These are phyloP conservation scores for Agrilus biguttatus DNA, from an alignment of 2,888 invertebrate species.

Conservation along the genomic window DNA sequence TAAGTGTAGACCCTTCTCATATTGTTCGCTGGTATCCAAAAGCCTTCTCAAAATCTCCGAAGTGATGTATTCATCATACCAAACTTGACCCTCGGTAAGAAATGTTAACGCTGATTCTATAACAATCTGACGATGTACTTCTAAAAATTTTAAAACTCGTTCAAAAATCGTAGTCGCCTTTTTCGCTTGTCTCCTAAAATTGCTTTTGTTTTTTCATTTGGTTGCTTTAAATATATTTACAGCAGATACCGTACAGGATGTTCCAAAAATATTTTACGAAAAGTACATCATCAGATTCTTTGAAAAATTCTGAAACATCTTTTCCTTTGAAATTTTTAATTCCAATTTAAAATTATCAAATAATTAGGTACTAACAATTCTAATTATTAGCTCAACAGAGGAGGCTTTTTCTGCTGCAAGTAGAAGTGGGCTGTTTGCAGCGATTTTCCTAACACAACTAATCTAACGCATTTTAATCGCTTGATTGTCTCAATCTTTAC, in stretches of 20 bases:
- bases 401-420: too few species aligned
- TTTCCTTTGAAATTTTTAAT: too few species aligned
- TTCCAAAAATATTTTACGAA: neutral
- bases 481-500: too few species aligned
- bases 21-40: conserved; percentile 15
- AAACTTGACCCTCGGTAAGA: conserved; percentile 27
- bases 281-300: neutral
- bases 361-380: too few species aligned
- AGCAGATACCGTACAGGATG: too few species aligned
- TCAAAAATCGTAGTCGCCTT: conserved; percentile 16
- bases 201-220: neutral
- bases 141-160: conserved; percentile 12
- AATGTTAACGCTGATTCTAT: conserved; percentile 25
- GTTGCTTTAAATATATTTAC: neutral
- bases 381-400: too few species aligned
- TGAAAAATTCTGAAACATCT: too few species aligned
- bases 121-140: conserved; percentile 17
- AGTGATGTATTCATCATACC: conserved; percentile 30
- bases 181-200: conserved; percentile 13
- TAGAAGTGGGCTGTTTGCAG: too few species aligned
- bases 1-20: conserved; percentile 14
- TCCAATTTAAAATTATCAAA: too few species aligned
- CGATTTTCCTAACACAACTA: too few species aligned
- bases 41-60: conserved; percentile 23
- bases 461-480: too few species aligned